phyloP scores from a whole-genome alignment of 2,113 vertebrate genomes.

The Cichladusa arquata region DNA sequence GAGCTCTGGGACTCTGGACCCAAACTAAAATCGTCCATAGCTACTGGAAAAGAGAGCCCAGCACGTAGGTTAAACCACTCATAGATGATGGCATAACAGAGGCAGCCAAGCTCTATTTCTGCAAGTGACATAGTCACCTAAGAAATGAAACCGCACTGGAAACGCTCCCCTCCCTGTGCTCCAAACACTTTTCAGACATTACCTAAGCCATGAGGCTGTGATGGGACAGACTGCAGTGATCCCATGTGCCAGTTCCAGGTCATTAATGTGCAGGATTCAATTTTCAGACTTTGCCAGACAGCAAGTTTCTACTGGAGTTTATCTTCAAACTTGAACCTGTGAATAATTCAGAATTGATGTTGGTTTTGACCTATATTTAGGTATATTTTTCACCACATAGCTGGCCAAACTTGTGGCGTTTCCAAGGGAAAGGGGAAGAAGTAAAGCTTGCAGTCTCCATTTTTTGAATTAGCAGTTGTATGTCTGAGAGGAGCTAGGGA shows the following conservation, averaged over 20 bases:
- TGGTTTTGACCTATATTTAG: not conserved
- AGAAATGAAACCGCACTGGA: not conserved
- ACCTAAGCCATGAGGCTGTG: conserved; percentile 32
- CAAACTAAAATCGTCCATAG: not conserved
- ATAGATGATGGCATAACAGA: not conserved
- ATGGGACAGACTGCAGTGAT: not conserved
- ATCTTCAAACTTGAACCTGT: not conserved
- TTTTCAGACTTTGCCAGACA: not conserved
- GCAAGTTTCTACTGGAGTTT: not conserved
- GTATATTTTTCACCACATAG: not conserved
- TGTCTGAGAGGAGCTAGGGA: not conserved
- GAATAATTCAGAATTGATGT: not conserved
- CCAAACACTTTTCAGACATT: conserved; percentile 45
- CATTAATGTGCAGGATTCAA: not conserved
- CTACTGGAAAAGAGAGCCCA: not conserved
- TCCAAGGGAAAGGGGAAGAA: not conserved
- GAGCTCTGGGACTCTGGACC: not conserved
- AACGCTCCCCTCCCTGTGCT: not conserved
- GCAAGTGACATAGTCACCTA: not conserved
- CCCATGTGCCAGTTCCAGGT: not conserved
- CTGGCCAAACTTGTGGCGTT: not conserved
- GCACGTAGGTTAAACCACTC: conserved; percentile 25
- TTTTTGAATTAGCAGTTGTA: not conserved
- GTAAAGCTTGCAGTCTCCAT: not conserved
- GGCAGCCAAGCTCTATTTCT: conserved; percentile 34